Evolutionary conservation across 2,113 vertebrate species (phyloP), one percentile per base, ranked within the genome.

Genomic region (Crotalus viridis): DNA sequence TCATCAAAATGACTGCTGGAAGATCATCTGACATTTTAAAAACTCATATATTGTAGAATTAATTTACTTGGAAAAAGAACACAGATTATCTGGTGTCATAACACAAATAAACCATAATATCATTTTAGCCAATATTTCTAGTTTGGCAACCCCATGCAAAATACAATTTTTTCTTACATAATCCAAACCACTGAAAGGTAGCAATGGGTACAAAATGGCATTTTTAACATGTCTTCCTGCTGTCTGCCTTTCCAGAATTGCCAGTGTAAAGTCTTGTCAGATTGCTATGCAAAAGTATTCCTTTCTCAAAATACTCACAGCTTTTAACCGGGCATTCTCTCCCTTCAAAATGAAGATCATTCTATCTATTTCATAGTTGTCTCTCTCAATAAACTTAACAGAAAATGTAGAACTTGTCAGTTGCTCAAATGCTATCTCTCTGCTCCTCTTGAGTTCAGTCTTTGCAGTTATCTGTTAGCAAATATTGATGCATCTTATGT

Each of bases 261-360:
- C 22, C 19, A 22, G 10, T 19, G 22, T 91, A 43, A 43, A 9
- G 21, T 19, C 39, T 81, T 81, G 17, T 22, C n/a, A 22, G 48
- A 64, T 69, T 69, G 12, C 33, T 51, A 4, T 26, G 64, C 10
- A 48, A 13, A 43, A n/a, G 28, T 54, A 57, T 28, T 22, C 12
- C 10, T 21, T 48, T 33, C 21, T 21, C 7, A 15, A 17, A 93
- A 51, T 90, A 98, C 97, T 97, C 95, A 98, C 98, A 92, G 91
- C 17, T 96, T 88, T 97, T 64, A 98, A 91, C 81, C 90, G 96
- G 96, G 96, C 87, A 92, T 98, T 98, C 96, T 98, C 96, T 0
- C 85, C 69, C 5, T 95, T 93, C 92, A 97, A 94, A 85, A 93
- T 48, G 19, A 97, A 95, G 33, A 90, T 33, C 91, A 95, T 97